Evolutionary conservation across 2,888 invertebrate species (phyloP).

Genomic region (Euproctis similis): DNA sequence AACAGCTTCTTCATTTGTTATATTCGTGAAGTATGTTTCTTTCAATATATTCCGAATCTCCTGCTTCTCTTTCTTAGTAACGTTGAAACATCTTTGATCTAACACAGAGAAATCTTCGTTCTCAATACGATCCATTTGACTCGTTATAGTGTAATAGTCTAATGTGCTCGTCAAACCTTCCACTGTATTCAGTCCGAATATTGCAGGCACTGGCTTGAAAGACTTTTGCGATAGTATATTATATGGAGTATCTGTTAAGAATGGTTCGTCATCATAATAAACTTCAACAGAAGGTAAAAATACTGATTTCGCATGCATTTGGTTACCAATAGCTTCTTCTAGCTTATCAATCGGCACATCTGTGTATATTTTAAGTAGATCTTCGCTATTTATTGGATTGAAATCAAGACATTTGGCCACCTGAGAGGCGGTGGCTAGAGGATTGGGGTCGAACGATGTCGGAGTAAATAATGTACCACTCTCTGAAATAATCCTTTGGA

Average conservation of each 20-base stretch:
- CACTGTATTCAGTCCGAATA: constrained; percentile 71
- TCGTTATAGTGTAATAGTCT: constrained; percentile 54
- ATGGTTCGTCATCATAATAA: constrained; percentile 50
- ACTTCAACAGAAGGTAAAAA: constrained; percentile 58
- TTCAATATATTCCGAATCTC: constrained; percentile 43
- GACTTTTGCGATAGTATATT: constrained; percentile 44
- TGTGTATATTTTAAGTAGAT: constrained; percentile 41
- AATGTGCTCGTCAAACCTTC: constrained; percentile 69
- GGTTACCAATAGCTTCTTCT: constrained; percentile 58
- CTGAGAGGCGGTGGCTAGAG: constrained; percentile 50
- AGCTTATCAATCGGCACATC: constrained; percentile 42
- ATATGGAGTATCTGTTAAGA: constrained; percentile 58
- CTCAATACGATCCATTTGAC: constrained; percentile 52
- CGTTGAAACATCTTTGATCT: constrained; percentile 42
- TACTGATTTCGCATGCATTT: constrained; percentile 57
- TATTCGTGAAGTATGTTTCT: constrained; percentile 54
- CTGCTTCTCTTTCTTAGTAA: constrained; percentile 37
- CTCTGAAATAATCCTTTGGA: constrained; percentile 56
- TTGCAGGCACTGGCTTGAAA: constrained; percentile 60
- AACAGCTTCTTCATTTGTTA: constrained; percentile 45
- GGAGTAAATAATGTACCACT: constrained; percentile 57
- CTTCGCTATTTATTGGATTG: constrained; percentile 39
- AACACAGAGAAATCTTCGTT: constrained; percentile 52
- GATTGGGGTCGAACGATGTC: constrained; percentile 48
- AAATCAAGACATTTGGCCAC: constrained; percentile 55